Conservation (phyloP, 2,113 vertebrate genomes). For the Protobothrops flavoviridis region DNA sequence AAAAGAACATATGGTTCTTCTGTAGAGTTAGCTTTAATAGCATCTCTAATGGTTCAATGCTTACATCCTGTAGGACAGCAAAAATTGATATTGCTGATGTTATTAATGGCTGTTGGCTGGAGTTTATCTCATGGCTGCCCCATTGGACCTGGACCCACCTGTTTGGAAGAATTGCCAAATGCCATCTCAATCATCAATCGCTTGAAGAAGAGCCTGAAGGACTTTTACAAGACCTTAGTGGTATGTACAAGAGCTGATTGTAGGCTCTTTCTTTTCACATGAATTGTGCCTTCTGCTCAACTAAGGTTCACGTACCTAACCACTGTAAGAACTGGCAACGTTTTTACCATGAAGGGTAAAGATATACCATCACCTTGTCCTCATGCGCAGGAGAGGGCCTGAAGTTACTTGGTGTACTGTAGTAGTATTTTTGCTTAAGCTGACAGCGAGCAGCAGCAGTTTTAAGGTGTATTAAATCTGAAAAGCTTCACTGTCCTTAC, state of each 20-base stretch:
- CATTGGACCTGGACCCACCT: background rate
- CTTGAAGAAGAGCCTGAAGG: background rate
- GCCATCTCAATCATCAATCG: background rate
- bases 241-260: background rate
- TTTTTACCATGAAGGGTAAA: background rate
- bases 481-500: background rate
- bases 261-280: background rate
- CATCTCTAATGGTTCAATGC: background rate
- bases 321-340: background rate
- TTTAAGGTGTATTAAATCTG: background rate
- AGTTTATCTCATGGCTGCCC: background rate
- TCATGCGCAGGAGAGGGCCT: background rate
- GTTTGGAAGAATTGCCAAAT: conserved; percentile 10
- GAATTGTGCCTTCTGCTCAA: background rate
- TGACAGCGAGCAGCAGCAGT: background rate
- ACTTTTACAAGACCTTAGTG: background rate
- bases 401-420: background rate
- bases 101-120: conserved; percentile 6
- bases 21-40: background rate
- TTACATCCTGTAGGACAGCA: conserved; percentile 2
- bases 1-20: background rate
- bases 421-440: background rate
- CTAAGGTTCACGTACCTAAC: background rate
- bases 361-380: background rate
- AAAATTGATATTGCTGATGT: background rate